Evolutionary conservation across 2,113 vertebrate genomes (phyloP).

Genomic region (Myxocyprinus asiaticus): DNA sequence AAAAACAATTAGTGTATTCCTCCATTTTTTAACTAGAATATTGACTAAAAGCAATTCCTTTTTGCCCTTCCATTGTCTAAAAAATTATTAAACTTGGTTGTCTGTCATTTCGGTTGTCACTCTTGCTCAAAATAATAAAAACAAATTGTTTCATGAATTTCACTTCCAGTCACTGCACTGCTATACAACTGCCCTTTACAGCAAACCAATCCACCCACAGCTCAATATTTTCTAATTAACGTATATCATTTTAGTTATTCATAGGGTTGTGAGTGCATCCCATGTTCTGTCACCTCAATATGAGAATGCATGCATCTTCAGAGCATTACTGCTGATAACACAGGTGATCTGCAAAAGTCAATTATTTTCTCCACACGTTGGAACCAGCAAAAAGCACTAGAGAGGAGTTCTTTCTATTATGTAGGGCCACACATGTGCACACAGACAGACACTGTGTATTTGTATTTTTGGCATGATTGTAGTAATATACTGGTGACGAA

Average conservation of each 20-base stretch:
- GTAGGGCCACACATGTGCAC: background rate
- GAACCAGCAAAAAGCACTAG: background rate
- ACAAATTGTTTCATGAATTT: background rate
- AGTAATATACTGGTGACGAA: constrained; percentile 54
- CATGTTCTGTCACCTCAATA: constrained; percentile 54
- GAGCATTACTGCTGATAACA: constrained; percentile 64
- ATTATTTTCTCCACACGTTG: constrained; percentile 51
- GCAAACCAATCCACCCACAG: constrained; percentile 61
- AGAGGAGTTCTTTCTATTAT: constrained; percentile 20
- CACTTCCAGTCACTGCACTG: background rate
- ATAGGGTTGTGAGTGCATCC: constrained; percentile 62
- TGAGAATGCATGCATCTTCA: constrained; percentile 62
- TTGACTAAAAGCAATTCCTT: too few species aligned
- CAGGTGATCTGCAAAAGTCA: constrained; percentile 54
- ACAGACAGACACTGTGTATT: background rate
- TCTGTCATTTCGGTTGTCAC: background rate
- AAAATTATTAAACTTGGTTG: background rate
- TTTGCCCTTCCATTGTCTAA: too few species aligned
- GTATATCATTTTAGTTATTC: constrained; percentile 67
- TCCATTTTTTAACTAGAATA: too few species aligned
- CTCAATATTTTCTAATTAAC: constrained; percentile 68
- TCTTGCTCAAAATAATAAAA: too few species aligned
- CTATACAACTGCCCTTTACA: background rate
- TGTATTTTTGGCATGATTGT: constrained; percentile 23
- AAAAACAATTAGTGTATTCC: too few species aligned